Evolutionary conservation across 2,113 vertebrate species (phyloP).

Genomic region (Otis tarda): DNA sequence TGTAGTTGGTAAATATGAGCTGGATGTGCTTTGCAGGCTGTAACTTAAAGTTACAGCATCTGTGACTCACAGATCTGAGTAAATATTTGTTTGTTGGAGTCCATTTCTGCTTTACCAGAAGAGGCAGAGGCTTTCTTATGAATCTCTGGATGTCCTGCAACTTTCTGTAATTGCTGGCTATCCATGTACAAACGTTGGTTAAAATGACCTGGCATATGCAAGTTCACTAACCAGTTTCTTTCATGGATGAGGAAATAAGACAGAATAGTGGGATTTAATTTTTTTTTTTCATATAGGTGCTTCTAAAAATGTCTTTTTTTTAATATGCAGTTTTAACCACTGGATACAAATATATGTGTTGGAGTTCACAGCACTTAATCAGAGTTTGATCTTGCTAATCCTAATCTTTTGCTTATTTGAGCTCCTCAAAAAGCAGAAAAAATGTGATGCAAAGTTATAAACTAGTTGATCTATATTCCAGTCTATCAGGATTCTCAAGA

Average conservation of each 20-base stretch:
- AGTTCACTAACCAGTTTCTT: neutral
- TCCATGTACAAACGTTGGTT: neutral
- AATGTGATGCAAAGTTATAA: neutral
- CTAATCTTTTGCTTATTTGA: neutral
- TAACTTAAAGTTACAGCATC: neutral
- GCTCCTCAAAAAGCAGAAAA: neutral
- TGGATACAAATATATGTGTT: neutral
- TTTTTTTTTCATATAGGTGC: neutral
- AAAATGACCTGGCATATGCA: neutral
- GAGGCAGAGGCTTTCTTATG: neutral
- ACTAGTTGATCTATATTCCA: neutral
- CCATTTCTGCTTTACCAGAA: conserved; percentile 13
- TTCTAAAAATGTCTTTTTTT: neutral
- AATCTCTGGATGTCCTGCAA: neutral
- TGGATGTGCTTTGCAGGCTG: neutral
- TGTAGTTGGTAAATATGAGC: neutral
- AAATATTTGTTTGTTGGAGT: conserved; percentile 45
- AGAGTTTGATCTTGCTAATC: neutral
- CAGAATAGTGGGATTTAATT: neutral
- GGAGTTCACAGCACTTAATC: neutral
- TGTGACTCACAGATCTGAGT: conserved; percentile 2
- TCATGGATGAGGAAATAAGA: neutral
- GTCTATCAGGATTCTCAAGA: neutral
- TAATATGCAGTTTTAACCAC: neutral
- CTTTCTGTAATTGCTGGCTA: conserved; percentile 12